Conservation (phyloP, 2,113 vertebrate genomes). For the Galemys pyrenaicus region DNA sequence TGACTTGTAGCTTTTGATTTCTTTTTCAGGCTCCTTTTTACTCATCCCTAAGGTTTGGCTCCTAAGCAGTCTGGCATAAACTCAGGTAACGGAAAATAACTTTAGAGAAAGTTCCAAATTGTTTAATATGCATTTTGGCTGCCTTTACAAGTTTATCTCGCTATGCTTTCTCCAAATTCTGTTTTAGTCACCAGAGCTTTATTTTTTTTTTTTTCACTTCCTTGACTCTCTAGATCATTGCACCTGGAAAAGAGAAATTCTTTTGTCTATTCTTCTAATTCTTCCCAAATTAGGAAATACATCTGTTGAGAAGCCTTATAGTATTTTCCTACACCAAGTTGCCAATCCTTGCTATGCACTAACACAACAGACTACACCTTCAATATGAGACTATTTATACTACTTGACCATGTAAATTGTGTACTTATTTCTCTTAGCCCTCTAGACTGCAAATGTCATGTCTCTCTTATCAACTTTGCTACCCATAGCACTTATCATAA, state of each 20-base stretch:
- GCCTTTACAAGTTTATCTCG: background rate
- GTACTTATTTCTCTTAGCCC: background rate
- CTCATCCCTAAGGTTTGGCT: too few relatives aligned
- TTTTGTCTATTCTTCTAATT: background rate
- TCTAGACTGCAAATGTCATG: background rate
- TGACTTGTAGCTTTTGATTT: too few relatives aligned
- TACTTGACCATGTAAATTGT: background rate
- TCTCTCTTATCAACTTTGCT: background rate
- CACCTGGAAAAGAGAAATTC: background rate
- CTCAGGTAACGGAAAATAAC: background rate
- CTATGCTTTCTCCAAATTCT: background rate
- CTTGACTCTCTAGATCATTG: background rate
- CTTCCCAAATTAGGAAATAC: background rate
- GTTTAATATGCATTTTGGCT: background rate
- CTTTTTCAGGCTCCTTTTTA: background rate
- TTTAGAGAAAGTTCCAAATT: background rate
- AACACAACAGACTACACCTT: too few relatives aligned
- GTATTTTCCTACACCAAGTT: background rate
- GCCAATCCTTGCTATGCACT: background rate
- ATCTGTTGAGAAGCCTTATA: background rate
- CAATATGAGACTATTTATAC: rapidly evolving
- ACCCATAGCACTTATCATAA: background rate
- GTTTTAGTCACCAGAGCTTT: background rate
- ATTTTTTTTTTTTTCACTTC: background rate
- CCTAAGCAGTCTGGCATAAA: background rate